Conservation (phyloP, 2,113 vertebrate species). For the Agelaius tricolor region DNA sequence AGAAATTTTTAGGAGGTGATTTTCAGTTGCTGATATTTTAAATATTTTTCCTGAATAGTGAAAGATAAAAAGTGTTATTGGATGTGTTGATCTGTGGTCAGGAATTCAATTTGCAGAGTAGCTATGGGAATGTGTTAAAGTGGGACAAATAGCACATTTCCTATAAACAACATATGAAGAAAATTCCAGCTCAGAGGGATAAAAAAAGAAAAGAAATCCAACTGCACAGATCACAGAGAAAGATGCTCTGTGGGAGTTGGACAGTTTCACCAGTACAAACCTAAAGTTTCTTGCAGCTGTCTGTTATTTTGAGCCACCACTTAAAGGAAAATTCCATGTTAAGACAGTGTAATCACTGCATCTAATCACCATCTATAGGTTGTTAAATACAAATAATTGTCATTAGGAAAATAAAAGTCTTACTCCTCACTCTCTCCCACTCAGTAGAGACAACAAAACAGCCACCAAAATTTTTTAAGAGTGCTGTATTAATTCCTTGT, state of each 20-base stretch:
- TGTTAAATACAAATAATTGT: conserved; percentile 10
- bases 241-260: background rate
- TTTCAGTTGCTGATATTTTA: conserved; percentile 39
- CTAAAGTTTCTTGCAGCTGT: conserved; percentile 32
- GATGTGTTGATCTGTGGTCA: background rate
- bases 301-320: conserved; percentile 44
- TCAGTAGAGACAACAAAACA: background rate
- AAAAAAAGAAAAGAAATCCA: background rate
- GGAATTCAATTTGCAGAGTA: background rate
- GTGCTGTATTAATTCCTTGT: background rate
- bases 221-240: background rate
- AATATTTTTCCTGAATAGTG: conserved; percentile 12
- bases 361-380: background rate
- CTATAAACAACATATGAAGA: background rate
- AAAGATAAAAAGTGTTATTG: conserved; percentile 18
- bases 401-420: background rate
- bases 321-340: conserved; percentile 32
- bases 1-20: background rate
- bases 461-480: background rate
- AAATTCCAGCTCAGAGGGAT: background rate
- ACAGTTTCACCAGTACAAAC: conserved; percentile 17
- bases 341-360: background rate
- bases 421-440: background rate
- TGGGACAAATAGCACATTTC: background rate
- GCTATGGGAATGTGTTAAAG: background rate